Evolutionary conservation across 2,113 vertebrate species (phyloP).

Genomic region (Grallaria varia): DNA sequence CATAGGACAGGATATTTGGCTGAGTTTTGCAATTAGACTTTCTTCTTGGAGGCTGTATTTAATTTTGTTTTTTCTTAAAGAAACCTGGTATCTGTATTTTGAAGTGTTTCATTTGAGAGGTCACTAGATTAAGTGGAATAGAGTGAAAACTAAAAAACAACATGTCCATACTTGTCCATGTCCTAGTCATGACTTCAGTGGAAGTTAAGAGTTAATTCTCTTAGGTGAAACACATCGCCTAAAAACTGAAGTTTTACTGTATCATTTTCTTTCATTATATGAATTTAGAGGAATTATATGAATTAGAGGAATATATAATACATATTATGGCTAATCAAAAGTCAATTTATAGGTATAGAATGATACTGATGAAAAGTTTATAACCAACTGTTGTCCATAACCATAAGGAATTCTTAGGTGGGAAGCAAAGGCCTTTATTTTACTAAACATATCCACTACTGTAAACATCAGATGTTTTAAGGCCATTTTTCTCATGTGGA

Average conservation of each 20-base stretch:
- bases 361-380: neutral
- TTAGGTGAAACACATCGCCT: neutral
- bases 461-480: neutral
- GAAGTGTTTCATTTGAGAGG: neutral
- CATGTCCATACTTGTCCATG: neutral
- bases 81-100: neutral
- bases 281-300: neutral
- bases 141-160: neutral
- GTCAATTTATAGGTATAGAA: neutral
- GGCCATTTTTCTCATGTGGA: neutral
- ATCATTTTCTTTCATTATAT: neutral
- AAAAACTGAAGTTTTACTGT: neutral
- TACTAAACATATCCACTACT: neutral
- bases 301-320: neutral
- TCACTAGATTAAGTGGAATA: neutral
- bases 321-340: neutral
- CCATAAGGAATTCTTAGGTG: neutral
- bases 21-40: neutral
- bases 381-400: neutral
- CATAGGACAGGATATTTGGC: neutral
- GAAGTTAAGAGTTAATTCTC: neutral
- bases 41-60: neutral
- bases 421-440: neutral
- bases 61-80: neutral
- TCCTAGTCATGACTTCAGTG: neutral